Percentiles rank a stretch among this genome's conserved stretches.
Evolutionary conservation across 2,888 invertebrate species (phyloP).

Genomic region (Molorchus minor): DNA sequence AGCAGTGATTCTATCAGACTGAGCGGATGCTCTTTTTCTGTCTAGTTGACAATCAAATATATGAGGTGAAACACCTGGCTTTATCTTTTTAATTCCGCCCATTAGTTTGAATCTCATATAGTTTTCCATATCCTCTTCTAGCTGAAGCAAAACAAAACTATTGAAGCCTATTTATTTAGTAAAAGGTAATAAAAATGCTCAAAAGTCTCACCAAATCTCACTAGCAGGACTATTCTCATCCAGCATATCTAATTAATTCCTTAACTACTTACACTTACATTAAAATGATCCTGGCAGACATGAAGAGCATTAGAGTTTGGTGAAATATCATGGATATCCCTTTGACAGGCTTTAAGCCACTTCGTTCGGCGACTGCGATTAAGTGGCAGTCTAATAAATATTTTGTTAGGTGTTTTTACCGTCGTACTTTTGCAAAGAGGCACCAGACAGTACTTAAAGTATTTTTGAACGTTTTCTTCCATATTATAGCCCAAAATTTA

Average conservation of each 20-base stretch:
- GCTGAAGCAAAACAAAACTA: not conserved
- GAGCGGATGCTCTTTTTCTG: constrained; percentile 30
- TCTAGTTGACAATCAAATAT: constrained; percentile 39
- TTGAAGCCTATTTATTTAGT: not conserved
- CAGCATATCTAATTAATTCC: not conserved
- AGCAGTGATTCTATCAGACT: constrained; percentile 13
- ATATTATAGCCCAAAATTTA: constrained; percentile 1
- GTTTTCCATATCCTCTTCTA: not conserved
- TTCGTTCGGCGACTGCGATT: constrained; percentile 16
- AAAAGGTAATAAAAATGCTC: not conserved
- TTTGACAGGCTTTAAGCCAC: constrained; percentile 20
- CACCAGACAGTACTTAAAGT: not conserved
- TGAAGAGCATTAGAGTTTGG: constrained; percentile 4
- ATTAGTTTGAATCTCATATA: constrained; percentile 2
- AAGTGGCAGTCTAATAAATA: constrained; percentile 26
- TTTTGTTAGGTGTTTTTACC: constrained; percentile 18
- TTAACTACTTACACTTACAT: not conserved
- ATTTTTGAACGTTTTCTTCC: not conserved
- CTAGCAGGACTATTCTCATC: not conserved
- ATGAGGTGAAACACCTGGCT: constrained; percentile 37
- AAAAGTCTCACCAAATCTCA: not conserved
- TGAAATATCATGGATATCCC: constrained; percentile 13
- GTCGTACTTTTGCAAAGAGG: constrained; percentile 17
- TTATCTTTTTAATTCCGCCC: constrained; percentile 21
- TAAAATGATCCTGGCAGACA: constrained; percentile 9